phyloP scores from a whole-genome alignment of 2,888 invertebrate species.

The Maniola hyperantus region DNA sequence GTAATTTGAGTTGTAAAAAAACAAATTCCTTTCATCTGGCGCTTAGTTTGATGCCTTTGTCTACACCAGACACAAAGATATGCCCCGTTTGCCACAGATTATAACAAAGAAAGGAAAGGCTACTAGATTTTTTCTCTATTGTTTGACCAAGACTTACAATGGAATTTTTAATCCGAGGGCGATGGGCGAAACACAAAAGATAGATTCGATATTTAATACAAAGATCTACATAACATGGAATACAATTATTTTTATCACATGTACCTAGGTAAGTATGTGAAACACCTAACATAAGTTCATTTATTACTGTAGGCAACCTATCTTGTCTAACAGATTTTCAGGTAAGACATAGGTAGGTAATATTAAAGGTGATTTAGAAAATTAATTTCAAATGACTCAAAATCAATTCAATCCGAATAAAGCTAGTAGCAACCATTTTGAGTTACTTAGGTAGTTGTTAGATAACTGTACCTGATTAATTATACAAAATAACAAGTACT shows the following conservation, averaged over 20 bases:
- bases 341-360: too few species aligned
- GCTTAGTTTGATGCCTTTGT: conserved; percentile 55
- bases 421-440: too few species aligned
- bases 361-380: too few species aligned
- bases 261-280: too few species aligned
- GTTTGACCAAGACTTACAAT: conserved; percentile 24
- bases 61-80: conserved; percentile 36
- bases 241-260: conserved; percentile 1
- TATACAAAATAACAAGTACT: too few species aligned
- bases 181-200: conserved; percentile 21
- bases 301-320: too few species aligned
- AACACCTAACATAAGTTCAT: too few species aligned
- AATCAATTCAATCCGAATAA: too few species aligned
- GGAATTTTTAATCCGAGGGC: conserved; percentile 31
- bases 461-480: too few species aligned
- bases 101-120: conserved; percentile 37
- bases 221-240: neutral
- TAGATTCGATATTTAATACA: conserved; percentile 16
- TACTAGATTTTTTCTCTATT: conserved; percentile 34
- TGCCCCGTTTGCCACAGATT: conserved; percentile 38
- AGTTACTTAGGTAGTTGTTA: too few species aligned
- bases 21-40: conserved; percentile 44
- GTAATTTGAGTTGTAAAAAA: conserved; percentile 35
- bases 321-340: too few species aligned
- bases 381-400: too few species aligned